phyloP scores from a whole-genome alignment of 2,888 invertebrate genomes.

The Leucophora obtusa region DNA sequence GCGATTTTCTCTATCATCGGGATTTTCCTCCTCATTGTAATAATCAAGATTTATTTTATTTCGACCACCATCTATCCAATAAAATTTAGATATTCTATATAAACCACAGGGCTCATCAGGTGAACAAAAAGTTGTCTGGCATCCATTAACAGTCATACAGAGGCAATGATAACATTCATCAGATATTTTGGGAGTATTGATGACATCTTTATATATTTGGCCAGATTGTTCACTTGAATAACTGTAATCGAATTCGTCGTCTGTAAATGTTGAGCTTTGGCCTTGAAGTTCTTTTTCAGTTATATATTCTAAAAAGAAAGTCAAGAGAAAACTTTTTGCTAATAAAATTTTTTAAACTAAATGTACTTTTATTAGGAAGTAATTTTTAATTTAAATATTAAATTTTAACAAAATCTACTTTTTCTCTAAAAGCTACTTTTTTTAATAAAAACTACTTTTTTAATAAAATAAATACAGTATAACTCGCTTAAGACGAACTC shows the following conservation, averaged over 20 bases:
- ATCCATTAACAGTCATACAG: conserved; percentile 68
- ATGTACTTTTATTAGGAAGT: too few species aligned
- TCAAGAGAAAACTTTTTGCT: too few species aligned
- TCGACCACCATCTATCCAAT: conserved; percentile 72
- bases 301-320: background rate
- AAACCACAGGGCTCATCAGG: conserved; percentile 67
- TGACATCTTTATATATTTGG: background rate
- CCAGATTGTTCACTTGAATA: background rate
- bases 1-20: background rate
- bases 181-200: conserved; percentile 38
- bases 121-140: conserved; percentile 64
- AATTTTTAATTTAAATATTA: too few species aligned
- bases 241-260: background rate
- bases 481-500: too few species aligned
- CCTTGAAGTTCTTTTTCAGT: background rate
- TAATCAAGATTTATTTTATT: conserved; percentile 50
- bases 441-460: too few species aligned
- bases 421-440: too few species aligned
- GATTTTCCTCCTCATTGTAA: conserved; percentile 22
- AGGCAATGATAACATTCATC: conserved; percentile 71
- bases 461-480: too few species aligned
- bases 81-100: conserved; percentile 70
- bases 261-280: background rate
- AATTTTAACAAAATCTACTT: too few species aligned
- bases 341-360: too few species aligned